Conservation (phyloP, 2,888 invertebrate species). For the Belgica antarctica region DNA sequence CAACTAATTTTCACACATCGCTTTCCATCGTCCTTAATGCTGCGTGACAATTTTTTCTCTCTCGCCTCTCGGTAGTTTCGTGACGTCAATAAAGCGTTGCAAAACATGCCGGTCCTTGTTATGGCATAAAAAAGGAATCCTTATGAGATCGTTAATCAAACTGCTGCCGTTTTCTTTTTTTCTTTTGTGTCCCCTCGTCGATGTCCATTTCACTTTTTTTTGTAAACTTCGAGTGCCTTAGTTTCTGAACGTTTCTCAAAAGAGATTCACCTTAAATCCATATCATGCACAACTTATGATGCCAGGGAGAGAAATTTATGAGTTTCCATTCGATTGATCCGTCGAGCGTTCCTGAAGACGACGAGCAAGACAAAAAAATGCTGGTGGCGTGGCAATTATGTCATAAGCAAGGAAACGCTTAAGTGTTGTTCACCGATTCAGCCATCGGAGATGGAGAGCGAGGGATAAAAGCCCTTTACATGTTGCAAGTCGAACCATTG, state of each 20-base stretch:
- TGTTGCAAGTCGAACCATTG: constrained; percentile 28
- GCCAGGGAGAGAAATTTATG: background rate
- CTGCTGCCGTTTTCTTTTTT: too few relatives aligned
- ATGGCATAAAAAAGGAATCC: background rate
- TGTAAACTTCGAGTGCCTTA: background rate
- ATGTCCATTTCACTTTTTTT: background rate
- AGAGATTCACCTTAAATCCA: background rate
- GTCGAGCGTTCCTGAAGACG: background rate
- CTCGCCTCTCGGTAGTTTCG: background rate
- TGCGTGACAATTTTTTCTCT: constrained; percentile 38
- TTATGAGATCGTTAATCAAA: constrained; percentile 20
- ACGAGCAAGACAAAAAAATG: background rate
- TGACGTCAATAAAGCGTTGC: constrained; percentile 30
- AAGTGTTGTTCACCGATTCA: constrained; percentile 13
- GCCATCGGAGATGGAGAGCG: too few relatives aligned
- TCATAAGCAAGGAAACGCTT: constrained; percentile 17
- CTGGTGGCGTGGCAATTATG: constrained; percentile 17
- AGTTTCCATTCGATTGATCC: constrained; percentile 26
- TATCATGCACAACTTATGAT: constrained; percentile 6
- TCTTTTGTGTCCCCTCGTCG: background rate
- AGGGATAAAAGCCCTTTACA: constrained; percentile 22
- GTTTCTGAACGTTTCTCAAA: background rate
- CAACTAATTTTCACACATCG: constrained; percentile 41
- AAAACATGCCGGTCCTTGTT: background rate
- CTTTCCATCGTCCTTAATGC: constrained; percentile 38